Evolutionary conservation across 2,888 invertebrate genomes (phyloP).

Genomic region (Caenorhabditis sp.): DNA sequence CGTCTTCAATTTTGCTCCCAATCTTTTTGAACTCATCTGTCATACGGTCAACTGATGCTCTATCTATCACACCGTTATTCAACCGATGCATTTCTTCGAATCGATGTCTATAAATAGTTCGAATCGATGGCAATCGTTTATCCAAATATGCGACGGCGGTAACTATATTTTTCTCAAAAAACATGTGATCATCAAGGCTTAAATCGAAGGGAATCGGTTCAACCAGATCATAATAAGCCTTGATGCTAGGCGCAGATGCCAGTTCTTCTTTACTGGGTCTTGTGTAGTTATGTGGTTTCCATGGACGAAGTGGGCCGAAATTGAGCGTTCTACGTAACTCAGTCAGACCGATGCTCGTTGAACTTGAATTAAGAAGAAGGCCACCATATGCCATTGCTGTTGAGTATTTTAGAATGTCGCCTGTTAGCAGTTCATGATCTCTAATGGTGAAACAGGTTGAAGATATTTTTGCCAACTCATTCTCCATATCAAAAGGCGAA

Average conservation of each 20-base stretch:
- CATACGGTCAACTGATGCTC: conserved; percentile 10
- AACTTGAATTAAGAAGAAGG: not conserved
- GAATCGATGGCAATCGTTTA: too few relatives aligned
- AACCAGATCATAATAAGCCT: conserved; percentile 18
- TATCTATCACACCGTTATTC: conserved; percentile 4
- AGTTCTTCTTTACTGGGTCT: conserved; percentile 15
- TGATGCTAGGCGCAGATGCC: conserved; percentile 6
- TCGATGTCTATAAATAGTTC: conserved; percentile 6
- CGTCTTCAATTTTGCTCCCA: not conserved
- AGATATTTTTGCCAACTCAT: conserved; percentile 13
- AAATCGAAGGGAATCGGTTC: conserved; percentile 1
- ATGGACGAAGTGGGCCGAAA: conserved; percentile 3
- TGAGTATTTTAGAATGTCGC: conserved; percentile 3
- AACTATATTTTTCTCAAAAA: too few relatives aligned
- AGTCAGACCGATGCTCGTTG: conserved; percentile 6
- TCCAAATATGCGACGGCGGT: too few relatives aligned
- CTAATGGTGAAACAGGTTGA: conserved; percentile 10
- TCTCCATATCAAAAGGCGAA: not conserved
- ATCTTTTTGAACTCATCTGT: conserved; percentile 5
- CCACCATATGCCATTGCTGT: not conserved
- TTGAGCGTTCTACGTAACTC: conserved; percentile 8
- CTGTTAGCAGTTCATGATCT: conserved; percentile 12
- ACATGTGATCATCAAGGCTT: conserved; percentile 6
- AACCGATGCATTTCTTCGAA: conserved; percentile 10
- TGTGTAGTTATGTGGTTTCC: conserved; percentile 8